Conservation (phyloP, 2,888 invertebrate genomes). For the Drosophila incognita region DNA sequence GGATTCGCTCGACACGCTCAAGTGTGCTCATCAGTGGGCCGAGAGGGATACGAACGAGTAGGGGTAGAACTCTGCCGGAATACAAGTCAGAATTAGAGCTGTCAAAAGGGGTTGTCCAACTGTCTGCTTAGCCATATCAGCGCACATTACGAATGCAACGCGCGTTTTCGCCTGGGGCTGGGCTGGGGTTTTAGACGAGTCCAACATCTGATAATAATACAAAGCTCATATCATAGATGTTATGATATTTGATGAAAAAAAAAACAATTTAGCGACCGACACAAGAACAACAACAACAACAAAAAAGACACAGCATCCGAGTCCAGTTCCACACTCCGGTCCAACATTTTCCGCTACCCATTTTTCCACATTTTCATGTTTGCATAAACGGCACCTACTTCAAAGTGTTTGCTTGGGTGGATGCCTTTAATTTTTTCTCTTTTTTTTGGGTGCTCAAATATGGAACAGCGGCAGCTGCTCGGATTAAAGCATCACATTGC, state of each 20-base stretch:
- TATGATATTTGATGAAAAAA: slow-evolving; percentile 55
- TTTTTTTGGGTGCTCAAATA: slow-evolving; percentile 20
- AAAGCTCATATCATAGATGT: slow-evolving; percentile 76
- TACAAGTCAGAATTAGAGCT: slow-evolving; percentile 6
- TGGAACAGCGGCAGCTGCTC: slow-evolving; percentile 50
- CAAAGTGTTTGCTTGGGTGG: slow-evolving; percentile 61
- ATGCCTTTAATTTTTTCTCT: slow-evolving; percentile 2
- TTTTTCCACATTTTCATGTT: slow-evolving; percentile 56
- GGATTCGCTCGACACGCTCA: slow-evolving; percentile 53
- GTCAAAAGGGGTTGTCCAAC: slow-evolving; percentile 46
- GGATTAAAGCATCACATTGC: slow-evolving; percentile 57
- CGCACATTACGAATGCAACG: slow-evolving; percentile 45
- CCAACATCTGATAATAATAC: slow-evolving; percentile 60
- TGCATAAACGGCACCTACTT: slow-evolving; percentile 76
- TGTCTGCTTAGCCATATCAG: slow-evolving; percentile 25
- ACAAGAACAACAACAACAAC: slow-evolving; percentile 19
- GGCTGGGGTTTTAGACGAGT: slow-evolving; percentile 11
- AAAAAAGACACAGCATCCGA: slow-evolving; percentile 50
- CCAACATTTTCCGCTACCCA: slow-evolving; percentile 12
- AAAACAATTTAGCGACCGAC: slow-evolving; percentile 40
- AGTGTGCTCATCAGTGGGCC: slow-evolving; percentile 72
- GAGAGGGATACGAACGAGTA: slow-evolving; percentile 13
- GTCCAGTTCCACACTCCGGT: slow-evolving; percentile 15
- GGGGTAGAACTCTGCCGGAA: slow-evolving; percentile 1
- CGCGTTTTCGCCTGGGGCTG: slow-evolving; percentile 41